phyloP scores from a whole-genome alignment of 2,113 vertebrate species.

The Myotis lucifugus region DNA sequence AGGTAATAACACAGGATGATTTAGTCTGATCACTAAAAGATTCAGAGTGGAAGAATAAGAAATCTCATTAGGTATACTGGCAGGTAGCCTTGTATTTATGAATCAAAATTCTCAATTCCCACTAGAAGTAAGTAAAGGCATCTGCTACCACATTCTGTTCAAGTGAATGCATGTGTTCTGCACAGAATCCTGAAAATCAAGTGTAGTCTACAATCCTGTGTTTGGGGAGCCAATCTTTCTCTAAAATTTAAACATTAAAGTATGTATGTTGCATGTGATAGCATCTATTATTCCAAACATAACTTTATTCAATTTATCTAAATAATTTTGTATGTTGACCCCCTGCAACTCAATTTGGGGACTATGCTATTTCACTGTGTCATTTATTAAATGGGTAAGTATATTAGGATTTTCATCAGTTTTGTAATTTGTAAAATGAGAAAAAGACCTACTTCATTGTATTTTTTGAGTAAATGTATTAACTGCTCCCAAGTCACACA shows the following conservation, averaged over 20 bases:
- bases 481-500: background rate
- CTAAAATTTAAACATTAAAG: conserved; percentile 34
- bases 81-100: conserved; percentile 60
- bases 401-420: background rate
- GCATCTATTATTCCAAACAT: conserved; percentile 5
- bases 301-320: background rate
- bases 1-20: background rate
- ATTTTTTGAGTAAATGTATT: background rate
- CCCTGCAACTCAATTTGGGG: background rate
- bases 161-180: conserved; percentile 31
- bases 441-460: background rate
- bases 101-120: conserved; percentile 60
- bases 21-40: background rate
- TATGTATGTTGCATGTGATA: background rate
- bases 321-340: background rate
- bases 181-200: conserved; percentile 52
- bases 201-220: background rate
- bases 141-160: conserved; percentile 57
- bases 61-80: conserved; percentile 48
- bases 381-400: conserved; percentile 14
- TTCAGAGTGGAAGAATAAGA: background rate
- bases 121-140: conserved; percentile 68
- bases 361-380: background rate
- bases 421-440: conserved; percentile 30
- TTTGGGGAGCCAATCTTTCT: conserved; percentile 51